Base-by-base conservation (phyloP, 2,113 vertebrate genomes). In the Gymnocephalus cernua region DNA sequence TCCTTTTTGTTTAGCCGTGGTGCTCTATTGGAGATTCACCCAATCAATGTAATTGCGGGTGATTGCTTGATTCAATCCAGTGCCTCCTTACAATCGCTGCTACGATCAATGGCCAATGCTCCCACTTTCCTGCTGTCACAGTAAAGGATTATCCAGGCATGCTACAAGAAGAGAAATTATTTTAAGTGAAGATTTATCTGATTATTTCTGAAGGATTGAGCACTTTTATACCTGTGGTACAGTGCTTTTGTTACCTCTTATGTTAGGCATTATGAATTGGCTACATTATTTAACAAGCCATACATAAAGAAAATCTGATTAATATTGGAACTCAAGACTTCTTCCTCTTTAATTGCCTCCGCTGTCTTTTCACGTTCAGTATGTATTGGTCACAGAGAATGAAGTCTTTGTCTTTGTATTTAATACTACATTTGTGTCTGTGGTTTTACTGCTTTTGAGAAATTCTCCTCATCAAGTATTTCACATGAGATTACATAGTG, bases 31-130 rank as follows among this genome's bases (percentile, higher is more conserved):
- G 85, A 91, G 83, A 89, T 80, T 93, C 86, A 80, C 92, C 90
- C 89, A 93, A 93, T 93, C 94, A 91, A 92, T 94, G 88, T 94
- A 95, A 93, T 93, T 95, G 91, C 44, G 58, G 78, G 70, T 83
- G 90, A 94, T 93, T 93, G 91, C 92, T 91, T 82, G 82, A 83
- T 74, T 79, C 87, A 79, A 85, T 89, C 86, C 87, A 71, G 76
- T 12, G 64, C 67, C 89, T 90, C 82, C 86, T 85, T 74, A 83
- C 79, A 87, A 90, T 87, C 89, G 69, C 58, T 3, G 79, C 57
- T 2, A 14, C 64, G 77, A 92, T 93, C 89, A 63, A 92, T 90
- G 77, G 58, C 77, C 78, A 19, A 19, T n/a, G 84, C 86, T 77
- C 21, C 64, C n/a, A 16, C 69, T 62, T 35, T 78, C 74, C 86